Evolutionary conservation across 2,797 vertebrate species (phyloP).

Genomic region (Sebastes umbrosus): DNA sequence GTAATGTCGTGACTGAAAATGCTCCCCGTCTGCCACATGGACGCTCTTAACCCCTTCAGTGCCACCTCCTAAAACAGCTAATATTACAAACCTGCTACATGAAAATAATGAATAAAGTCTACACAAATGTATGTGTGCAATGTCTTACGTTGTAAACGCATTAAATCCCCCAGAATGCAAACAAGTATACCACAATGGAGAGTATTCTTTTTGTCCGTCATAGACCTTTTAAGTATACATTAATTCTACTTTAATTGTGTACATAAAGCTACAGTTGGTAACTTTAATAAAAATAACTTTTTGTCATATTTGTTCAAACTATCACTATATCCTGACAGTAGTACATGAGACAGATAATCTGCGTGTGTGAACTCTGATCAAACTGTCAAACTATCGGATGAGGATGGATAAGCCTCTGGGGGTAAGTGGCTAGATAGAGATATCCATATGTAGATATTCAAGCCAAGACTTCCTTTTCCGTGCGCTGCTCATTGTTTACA

Average conservation of each 20-base stretch:
- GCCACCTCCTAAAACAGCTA: not conserved
- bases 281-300: no score
- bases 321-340: no score
- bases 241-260: not conserved
- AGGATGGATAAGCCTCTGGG: no score
- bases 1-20: constrained; percentile 31
- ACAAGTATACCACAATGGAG: not conserved
- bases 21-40: constrained; percentile 17
- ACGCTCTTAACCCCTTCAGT: not conserved
- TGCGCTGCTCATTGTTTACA: no score
- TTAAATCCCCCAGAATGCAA: not conserved
- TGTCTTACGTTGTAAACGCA: not conserved
- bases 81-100: not conserved
- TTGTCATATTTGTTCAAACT: no score
- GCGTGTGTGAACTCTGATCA: no score
- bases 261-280: not conserved
- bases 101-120: not conserved
- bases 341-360: not conserved
- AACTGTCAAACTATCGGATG: no score
- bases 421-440: no score
- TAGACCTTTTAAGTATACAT: not conserved
- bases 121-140: not conserved
- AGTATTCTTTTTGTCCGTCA: not conserved
- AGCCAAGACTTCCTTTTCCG: no score
- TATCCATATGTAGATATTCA: no score